Conservation (phyloP, 2,888 invertebrate genomes). For the Heliconius cydno region DNA sequence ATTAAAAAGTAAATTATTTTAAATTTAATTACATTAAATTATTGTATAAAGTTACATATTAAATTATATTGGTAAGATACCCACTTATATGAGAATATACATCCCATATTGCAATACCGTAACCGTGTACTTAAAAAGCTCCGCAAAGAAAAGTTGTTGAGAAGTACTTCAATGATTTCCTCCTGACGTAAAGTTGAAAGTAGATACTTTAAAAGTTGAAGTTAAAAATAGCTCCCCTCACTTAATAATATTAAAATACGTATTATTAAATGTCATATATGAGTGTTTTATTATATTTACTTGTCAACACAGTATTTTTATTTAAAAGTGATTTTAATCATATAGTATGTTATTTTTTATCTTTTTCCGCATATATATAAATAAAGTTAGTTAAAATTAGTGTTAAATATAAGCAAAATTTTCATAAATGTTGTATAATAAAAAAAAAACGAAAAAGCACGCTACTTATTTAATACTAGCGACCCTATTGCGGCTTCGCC, state of each 20-base stretch:
- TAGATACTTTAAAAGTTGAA: conserved; percentile 12
- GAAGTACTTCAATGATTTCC: conserved; percentile 10
- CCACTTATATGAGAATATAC: not conserved
- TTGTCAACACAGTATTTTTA: not conserved
- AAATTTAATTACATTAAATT: not conserved
- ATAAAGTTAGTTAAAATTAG: too few relatives aligned
- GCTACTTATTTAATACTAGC: too few relatives aligned
- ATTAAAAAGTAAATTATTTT: not conserved
- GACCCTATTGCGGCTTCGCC: too few relatives aligned
- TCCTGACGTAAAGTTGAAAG: conserved; percentile 2
- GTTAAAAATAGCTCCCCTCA: not conserved
- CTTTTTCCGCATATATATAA: too few relatives aligned
- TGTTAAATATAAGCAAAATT: too few relatives aligned
- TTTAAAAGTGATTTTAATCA: not conserved
- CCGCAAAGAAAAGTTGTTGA: not conserved
- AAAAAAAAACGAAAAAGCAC: too few relatives aligned
- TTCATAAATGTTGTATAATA: too few relatives aligned
- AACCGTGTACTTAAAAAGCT: conserved; percentile 8
- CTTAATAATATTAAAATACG: not conserved
- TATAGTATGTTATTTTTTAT: not conserved
- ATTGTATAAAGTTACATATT: not conserved
- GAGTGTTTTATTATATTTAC: not conserved
- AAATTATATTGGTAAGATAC: not conserved
- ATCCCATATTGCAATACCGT: conserved; percentile 4
- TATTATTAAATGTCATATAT: not conserved